Base-by-base conservation (phyloP, 2,113 vertebrate species). In the Neoarius graeffei region DNA sequence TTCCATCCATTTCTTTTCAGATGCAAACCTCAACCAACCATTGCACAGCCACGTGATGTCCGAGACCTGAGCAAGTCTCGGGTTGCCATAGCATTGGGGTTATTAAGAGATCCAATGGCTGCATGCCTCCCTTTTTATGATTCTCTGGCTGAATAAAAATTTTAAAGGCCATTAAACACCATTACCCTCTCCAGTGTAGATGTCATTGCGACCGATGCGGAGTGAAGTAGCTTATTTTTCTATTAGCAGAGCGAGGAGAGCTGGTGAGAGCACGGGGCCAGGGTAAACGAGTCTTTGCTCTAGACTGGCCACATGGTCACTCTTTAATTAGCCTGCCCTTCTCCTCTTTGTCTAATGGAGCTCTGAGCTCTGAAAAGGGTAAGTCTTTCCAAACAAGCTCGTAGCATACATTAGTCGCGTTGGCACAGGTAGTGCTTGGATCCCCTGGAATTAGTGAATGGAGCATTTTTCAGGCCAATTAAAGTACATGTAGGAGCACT, bases 91-190 rank as follows among this genome's bases (percentile, higher is more conserved):
- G 96, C 95, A 95, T 96, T 97, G 95, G 95, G 94, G 95, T 97
- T 96, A 96, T 97, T 96, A 96, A 96, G 96, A 95, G 96, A 95
- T 96, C 94, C 96, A 95, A 94, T 95, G 95, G 95, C 95, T 97
- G 95, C 95, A 94, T 96, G 95, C 95, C 94, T 96, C 94, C 95
- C 94, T 94, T 96, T 96, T 95, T 95, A 96, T 96, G 95, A 94
- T 88, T 96, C 95, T 96, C 94, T 96, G 94, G 95, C 95, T 95
- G 96, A 97, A 97, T 96, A 95, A 96, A 94, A 96, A 97, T 98
- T 97, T 96, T 96, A 97, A 97, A 97, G 97, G 96, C 97, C 96
- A 97, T 98, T 97, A 97, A 96, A 96, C 94, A 95, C 94, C 95
- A 96, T 96, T 91, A 95, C 95, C 95, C 96, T 95, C 96, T 94